These are phyloP conservation scores for Hucho hucho DNA, from an alignment of 2,113 vertebrate species.

Conservation along the genomic window DNA sequence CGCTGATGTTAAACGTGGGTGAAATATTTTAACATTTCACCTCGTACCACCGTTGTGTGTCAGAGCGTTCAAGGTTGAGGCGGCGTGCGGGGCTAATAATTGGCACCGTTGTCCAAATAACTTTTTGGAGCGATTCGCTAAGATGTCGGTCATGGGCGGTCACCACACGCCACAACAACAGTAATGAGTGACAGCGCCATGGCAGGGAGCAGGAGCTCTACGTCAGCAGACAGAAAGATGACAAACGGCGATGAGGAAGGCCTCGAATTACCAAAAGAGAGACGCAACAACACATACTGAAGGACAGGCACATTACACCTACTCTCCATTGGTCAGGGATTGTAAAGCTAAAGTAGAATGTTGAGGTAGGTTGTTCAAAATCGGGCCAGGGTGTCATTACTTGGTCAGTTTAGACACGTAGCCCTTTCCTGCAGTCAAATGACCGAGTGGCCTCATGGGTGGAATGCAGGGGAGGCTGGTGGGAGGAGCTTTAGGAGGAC, in stretches of 20 bases:
- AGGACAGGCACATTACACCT: neutral
- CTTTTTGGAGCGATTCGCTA: constrained; percentile 20
- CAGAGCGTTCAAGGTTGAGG: constrained; percentile 28
- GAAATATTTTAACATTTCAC: constrained; percentile 13
- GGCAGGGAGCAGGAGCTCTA: neutral
- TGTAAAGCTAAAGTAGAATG: neutral
- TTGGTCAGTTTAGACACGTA: too few species aligned
- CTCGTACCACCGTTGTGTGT: constrained; percentile 14
- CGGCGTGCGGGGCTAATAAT: constrained; percentile 41
- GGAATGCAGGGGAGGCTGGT: too few species aligned
- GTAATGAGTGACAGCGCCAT: constrained; percentile 23
- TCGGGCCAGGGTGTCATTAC: neutral
- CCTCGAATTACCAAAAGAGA: neutral
- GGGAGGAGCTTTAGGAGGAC: too few species aligned
- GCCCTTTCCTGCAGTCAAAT: too few species aligned
- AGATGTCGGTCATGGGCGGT: constrained; percentile 32
- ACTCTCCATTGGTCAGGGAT: neutral
- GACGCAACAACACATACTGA: constrained; percentile 2
- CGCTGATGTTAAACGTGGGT: constrained; percentile 19
- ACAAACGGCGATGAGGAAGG: constrained; percentile 8
- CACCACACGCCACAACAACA: constrained; percentile 16
- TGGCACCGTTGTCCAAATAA: constrained; percentile 41
- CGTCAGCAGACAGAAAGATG: neutral
- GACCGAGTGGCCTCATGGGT: too few species aligned
- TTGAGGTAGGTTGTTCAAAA: neutral